Conservation (phyloP, 2,113 vertebrate species). For the Myrmecophaga tridactyla region DNA sequence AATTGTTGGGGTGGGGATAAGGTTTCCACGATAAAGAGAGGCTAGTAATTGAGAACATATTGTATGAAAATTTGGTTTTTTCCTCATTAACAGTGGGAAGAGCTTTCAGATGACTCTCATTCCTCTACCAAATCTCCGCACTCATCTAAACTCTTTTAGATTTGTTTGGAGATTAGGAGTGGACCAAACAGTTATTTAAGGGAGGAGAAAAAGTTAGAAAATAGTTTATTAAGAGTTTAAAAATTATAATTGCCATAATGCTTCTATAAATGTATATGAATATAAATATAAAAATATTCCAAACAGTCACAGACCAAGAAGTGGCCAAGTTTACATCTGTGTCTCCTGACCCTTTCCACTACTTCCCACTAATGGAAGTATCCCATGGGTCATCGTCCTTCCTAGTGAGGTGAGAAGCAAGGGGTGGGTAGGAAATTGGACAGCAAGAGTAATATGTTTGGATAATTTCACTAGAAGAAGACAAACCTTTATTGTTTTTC, state of each 20-base stretch:
- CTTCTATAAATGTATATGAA: neutral
- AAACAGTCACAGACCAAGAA: no score
- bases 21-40: neutral
- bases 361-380: fast-evolving
- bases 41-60: neutral
- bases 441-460: neutral
- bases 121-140: neutral
- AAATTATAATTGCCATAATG: neutral
- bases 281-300: neutral
- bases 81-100: neutral
- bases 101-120: neutral
- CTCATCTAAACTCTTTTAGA: neutral
- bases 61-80: neutral
- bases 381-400: neutral
- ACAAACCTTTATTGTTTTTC: neutral
- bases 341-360: neutral
- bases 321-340: neutral
- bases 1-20: neutral
- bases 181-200: neutral
- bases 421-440: neutral
- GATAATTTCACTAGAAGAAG: neutral
- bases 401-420: fast-evolving
- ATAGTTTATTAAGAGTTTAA: neutral
- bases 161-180: neutral
- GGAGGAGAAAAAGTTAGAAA: neutral